These are phyloP conservation scores for Nyleta sp. DNA, from an alignment of 2,888 invertebrate species.

Conservation along the genomic window DNA sequence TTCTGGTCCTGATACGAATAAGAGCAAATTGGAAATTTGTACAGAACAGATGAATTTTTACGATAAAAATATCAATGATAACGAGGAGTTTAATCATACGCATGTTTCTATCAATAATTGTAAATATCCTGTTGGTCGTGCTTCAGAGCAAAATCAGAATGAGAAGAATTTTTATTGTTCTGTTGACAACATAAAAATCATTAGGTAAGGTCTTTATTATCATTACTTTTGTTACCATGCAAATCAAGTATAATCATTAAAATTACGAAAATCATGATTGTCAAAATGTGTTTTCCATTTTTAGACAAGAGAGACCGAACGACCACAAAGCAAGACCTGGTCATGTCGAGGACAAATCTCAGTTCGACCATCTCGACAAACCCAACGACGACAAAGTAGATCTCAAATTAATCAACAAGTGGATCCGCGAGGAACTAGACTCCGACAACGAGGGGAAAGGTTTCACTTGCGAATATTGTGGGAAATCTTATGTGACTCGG, in stretches of 20 bases:
- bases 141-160: slow-evolving; percentile 65
- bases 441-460: slow-evolving; percentile 74
- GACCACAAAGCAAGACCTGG: slow-evolving; percentile 71
- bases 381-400: slow-evolving; percentile 72
- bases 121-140: slow-evolving; percentile 67
- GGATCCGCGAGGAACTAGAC: slow-evolving; percentile 76
- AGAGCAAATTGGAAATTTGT: too few species aligned
- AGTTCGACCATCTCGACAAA: slow-evolving; percentile 56
- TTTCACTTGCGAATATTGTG: slow-evolving; percentile 73
- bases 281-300: too few species aligned
- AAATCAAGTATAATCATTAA: too few species aligned
- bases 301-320: slow-evolving; percentile 68
- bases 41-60: slow-evolving; percentile 21
- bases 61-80: too few species aligned
- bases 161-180: slow-evolving; percentile 71
- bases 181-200: slow-evolving; percentile 74
- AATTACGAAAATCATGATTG: too few species aligned
- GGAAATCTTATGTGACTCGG: slow-evolving; percentile 75
- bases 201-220: slow-evolving; percentile 48
- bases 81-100: too few species aligned
- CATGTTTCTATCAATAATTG: slow-evolving; percentile 61
- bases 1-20: too few species aligned
- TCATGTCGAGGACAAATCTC: too few species aligned
- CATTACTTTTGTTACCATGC: too few species aligned
- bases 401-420: slow-evolving; percentile 75